Evolutionary conservation across 2,113 vertebrate genomes (phyloP), one percentile per base, ranked within the genome.

Genomic region (Larimichthys crocea): DNA sequence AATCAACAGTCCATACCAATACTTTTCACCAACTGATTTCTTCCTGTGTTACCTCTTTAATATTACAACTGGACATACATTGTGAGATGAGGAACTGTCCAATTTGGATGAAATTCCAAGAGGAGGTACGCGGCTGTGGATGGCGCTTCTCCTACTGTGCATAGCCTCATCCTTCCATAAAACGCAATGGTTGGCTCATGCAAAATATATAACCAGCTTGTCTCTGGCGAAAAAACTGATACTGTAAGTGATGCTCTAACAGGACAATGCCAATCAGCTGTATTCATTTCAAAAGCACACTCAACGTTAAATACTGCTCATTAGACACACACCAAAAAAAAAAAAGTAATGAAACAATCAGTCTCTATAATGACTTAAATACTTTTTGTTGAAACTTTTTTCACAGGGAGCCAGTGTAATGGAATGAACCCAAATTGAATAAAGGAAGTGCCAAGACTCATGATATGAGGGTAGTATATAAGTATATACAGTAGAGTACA

Each of bases 321-420:
- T 71, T 71, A 71, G 42, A 20, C 20, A 29, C 52, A 16, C 7
- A 12, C 42, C 42, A 52, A 20, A 26, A 20, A 49, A 49, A 56
- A 31, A 31, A 10, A 65, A 46, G 10, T 64, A 2, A 14, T 48
- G 68, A 74, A 79, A 76, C 35, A 66, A 53, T 76, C 35, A 20
- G n/a, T 73, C 26, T 73, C 4, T 49, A 12, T 74, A 64, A 59
- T 64, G n/a, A 77, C 19, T 73, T 55, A 53, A 72, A 80, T 52
- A 31, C 5, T 26, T 26, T 26, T 26, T 26, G 60, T 0, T 66
- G 66, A 53, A 59, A 60, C 31, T 75, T 52, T 52, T 24, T 65
- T 75, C 49, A 79, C 59, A 75, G 31, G 22, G 66, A 40, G 50
- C 24, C 6, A 9, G 61, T 61, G n/a, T 29, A 22, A 85, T 72